Evolutionary conservation across 1,140 invertebrate genomes (phyloP), one percentile per base, ranked within the genome.

Genomic region (Drosophila azteca): DNA sequence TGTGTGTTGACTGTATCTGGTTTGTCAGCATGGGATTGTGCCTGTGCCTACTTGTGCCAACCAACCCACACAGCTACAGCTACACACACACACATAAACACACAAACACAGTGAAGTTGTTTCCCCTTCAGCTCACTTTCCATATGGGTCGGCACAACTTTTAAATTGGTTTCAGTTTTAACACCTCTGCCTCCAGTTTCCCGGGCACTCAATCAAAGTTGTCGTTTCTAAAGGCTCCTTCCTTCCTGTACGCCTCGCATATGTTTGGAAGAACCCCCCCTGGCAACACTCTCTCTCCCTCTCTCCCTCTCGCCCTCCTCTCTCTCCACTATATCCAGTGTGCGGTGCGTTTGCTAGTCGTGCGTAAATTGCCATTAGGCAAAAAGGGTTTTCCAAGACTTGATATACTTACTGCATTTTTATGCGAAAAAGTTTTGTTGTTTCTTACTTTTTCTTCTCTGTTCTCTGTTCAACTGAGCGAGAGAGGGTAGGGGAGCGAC

Each of bases 151-250:
- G 57, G 69, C 78, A 65, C 57, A 85, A 85, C 82, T 85, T 85
- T 85, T 85, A 85, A 85, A 85, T 85, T 85, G 82, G 82, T 85
- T 85, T 85, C 83, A 80, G 79, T 85, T 81, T 85, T 85, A 77
- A 78, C 82, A 85, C 81, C 82, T 81, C 68, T 58, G 63, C 72
- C 67, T 78, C 41, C 69, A 73, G 55, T 75, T 83, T 69, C 62
- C 72, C 50, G 53, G 77, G 45, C 81, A 85, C 78, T 87, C 81
- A 85, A 85, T 85, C 81, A 85, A 85, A 85, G 81, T 85, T 85
- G 72, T 76, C 72, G 45, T 69, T 69, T 51, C 62, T 48, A 43
- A 43, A 61, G 9, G 52, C 69, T 57, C 31, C 50, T 67, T 57
- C 31, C 50, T 67, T 54, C 48, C 75, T 53, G 35, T 44, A 51